A percentile compares a stretch with the other conserved stretches of the same genome.
phyloP scores from a whole-genome alignment of 2,797 vertebrate species.

The Gymnoscopelus microlampas region DNA sequence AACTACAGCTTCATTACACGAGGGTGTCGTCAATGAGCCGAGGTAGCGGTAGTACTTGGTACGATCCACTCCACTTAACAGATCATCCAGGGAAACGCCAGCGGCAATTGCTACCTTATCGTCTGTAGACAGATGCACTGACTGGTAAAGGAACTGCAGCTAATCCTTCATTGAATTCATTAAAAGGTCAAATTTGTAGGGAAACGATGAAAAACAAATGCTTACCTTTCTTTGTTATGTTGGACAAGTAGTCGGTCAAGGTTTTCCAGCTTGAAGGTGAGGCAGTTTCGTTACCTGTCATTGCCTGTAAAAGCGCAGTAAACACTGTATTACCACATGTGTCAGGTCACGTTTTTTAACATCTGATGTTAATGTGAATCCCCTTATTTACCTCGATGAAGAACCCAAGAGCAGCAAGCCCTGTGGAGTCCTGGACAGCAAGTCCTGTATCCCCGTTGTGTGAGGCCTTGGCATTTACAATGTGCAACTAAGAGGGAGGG shows the following conservation, averaged over 20 bases:
- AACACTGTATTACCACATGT: not conserved
- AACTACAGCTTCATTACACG: slow-evolving; percentile 73
- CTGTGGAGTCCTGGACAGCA: slow-evolving; percentile 44
- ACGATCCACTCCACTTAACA: slow-evolving; percentile 67
- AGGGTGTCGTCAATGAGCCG: slow-evolving; percentile 78
- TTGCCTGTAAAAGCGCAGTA: not conserved
- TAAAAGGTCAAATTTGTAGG: not conserved
- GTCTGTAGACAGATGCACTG: slow-evolving; percentile 44
- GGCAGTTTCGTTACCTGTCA: slow-evolving; percentile 23
- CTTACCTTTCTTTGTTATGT: slow-evolving; percentile 52
- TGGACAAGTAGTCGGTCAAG: slow-evolving; percentile 53
- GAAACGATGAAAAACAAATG: not conserved
- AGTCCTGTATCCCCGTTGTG: slow-evolving; percentile 19
- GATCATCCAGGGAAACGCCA: slow-evolving; percentile 63
- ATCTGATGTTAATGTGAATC: too few species aligned
- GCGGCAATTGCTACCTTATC: accelerated
- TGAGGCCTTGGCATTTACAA: slow-evolving; percentile 68
- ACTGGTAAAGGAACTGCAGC: not conserved
- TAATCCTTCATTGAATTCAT: not conserved
- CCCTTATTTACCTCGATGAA: slow-evolving; percentile 75
- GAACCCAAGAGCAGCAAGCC: slow-evolving; percentile 77
- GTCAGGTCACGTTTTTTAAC: too few species aligned
- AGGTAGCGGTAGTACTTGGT: slow-evolving; percentile 75
- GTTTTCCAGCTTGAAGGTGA: slow-evolving; percentile 60
- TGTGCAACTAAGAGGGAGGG: slow-evolving; percentile 73